A percentile compares a stretch with the other conserved stretches of the same genome.
Conservation (phyloP, 92 coral and sea anemone species). For the Phenganax subtilis region DNA sequence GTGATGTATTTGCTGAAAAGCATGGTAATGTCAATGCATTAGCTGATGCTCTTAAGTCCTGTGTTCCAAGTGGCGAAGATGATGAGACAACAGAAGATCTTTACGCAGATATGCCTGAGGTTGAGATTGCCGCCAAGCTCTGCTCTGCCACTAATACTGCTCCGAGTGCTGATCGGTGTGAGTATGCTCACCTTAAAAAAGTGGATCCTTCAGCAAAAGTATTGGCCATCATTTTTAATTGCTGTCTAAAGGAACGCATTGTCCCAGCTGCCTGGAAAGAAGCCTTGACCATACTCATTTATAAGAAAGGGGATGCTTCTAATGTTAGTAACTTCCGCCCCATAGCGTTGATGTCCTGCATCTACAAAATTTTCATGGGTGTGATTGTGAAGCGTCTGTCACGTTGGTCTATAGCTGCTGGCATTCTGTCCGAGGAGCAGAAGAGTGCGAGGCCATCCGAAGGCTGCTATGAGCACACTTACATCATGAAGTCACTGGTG, state of each 20-base stretch:
- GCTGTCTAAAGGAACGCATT: neutral
- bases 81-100: constrained; percentile 2
- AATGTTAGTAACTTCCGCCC: constrained; percentile 34
- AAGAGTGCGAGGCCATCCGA: constrained; percentile 30
- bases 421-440: constrained; percentile 33
- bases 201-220: constrained; percentile 8
- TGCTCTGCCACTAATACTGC: constrained; percentile 29
- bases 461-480: constrained; percentile 34
- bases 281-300: constrained; percentile 33
- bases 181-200: constrained; percentile 23
- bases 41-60: neutral
- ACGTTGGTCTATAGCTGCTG: constrained; percentile 26
- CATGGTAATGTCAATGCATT: neutral
- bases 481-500: constrained; percentile 17
- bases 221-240: constrained; percentile 6
- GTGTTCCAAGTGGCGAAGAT: constrained; percentile 11
- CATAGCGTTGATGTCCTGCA: constrained; percentile 38
- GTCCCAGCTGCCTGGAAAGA: constrained; percentile 35
- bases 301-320: constrained; percentile 27
- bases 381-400: constrained; percentile 31
- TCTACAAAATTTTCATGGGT: constrained; percentile 40
- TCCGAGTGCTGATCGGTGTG: constrained; percentile 20
- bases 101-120: neutral
- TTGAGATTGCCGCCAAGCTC: constrained; percentile 20
- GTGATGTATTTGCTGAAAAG: neutral